phyloP scores from a whole-genome alignment of 2,888 invertebrate genomes.

The Agrochola macilenta region DNA sequence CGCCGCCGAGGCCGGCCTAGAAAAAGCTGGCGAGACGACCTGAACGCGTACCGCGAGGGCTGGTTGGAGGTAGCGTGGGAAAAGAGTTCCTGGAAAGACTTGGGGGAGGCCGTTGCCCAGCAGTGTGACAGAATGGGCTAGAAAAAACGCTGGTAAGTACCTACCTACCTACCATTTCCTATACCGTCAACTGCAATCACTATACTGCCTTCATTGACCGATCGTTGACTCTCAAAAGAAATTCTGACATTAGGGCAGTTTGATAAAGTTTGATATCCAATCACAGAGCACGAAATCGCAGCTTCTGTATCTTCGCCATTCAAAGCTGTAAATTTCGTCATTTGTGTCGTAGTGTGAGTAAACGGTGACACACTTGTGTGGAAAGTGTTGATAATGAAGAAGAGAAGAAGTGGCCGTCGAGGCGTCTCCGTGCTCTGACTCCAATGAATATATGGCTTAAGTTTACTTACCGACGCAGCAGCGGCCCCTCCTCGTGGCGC shows the following conservation, averaged over 20 bases:
- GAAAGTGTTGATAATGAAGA: background rate
- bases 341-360: background rate
- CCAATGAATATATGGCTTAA: background rate
- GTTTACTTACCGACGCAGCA: conserved; percentile 94
- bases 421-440: background rate
- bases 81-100: too few relatives aligned
- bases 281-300: background rate
- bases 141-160: too few relatives aligned
- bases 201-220: background rate
- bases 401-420: too few relatives aligned
- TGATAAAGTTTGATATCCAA: background rate
- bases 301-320: background rate
- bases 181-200: background rate
- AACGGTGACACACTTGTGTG: background rate
- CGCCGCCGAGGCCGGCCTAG: too few relatives aligned
- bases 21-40: too few relatives aligned
- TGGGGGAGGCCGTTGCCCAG: too few relatives aligned
- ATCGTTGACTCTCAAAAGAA: background rate
- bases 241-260: background rate
- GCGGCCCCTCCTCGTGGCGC: conserved; percentile 94
- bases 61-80: too few relatives aligned
- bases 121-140: too few relatives aligned
- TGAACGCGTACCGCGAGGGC: too few relatives aligned
- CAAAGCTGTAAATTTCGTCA: background rate
- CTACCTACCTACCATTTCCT: background rate